Base-by-base conservation (phyloP, 2,797 vertebrate species). In the Botia kubotai region DNA sequence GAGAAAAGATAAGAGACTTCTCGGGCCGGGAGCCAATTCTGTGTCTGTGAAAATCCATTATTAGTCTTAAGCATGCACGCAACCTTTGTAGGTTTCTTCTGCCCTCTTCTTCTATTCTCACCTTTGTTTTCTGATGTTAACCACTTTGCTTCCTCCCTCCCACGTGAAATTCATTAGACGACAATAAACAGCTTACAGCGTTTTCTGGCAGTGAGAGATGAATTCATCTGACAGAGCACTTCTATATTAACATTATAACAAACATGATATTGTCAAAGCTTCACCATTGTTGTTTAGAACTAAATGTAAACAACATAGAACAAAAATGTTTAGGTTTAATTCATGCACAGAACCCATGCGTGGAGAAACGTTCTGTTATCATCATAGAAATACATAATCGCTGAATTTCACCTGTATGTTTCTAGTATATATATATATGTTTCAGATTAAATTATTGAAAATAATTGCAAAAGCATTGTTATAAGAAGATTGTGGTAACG, bases 11-110 rank as follows among this genome's bases (percentile, higher is more conserved):
- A 87, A 87, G 83, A 85, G 80, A 82, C 79, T 85, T 83, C 82
- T 48, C 80, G 84, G 90, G 90, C 86, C 74, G 0, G 8, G 83
- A 85, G 90, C 91, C 91, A 92, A 87, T 79, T 55, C 82, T 85
- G 85, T 87, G 91, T 87, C 82, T 88, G 87, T 86, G 63, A 87
- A 46, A 86, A 88, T 88, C 86, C 88, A 88, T 90, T 88, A 90
- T 88, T 69, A 33, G 86, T 84, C 86, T 72, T 82, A 50, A 85
- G 87, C 79, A 85, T 66, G 84, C 89, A 91, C 83, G 83, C 86
- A 87, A 90, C 66, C 83, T 89, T 85, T 79, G 81, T 23, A 75
- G 72, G 71, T 83, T 80, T 79, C 72, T 50, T n/a, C n/a, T n/a
- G n/a, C n/a, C 80, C 82, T 80, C 65, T 60, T 67, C 62, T 46